A percentile compares a stretch with the other conserved stretches of the same genome.
phyloP scores from a whole-genome alignment of 2,888 invertebrate species.

The Diarsia rubi region DNA sequence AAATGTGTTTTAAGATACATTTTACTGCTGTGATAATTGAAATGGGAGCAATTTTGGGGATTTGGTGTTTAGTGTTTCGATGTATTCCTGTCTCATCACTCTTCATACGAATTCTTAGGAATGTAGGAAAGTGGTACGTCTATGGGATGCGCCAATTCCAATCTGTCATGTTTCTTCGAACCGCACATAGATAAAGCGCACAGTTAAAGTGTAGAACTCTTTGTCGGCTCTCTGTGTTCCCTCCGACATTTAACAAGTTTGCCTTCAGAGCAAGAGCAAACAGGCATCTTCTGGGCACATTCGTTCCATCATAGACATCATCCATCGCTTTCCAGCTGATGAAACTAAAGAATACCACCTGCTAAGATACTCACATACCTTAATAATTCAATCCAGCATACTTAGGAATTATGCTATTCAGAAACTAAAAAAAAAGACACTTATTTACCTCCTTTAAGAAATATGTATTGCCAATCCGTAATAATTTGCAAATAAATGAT shows the following conservation, averaged over 20 bases:
- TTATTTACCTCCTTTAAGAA: neutral
- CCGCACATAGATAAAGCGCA: too few species aligned
- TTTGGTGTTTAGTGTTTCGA: neutral
- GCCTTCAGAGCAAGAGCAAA: too few species aligned
- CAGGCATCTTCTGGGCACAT: too few species aligned
- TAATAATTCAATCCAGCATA: neutral
- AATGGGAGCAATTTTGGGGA: conserved; percentile 29
- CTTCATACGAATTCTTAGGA: neutral
- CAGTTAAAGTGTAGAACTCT: too few species aligned
- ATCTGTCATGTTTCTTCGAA: neutral
- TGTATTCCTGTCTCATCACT: conserved; percentile 27
- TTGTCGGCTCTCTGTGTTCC: too few species aligned
- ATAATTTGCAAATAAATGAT: conserved; percentile 33
- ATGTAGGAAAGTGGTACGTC: neutral
- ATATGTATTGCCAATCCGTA: neutral
- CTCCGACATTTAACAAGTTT: too few species aligned
- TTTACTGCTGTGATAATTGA: conserved; percentile 50
- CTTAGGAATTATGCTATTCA: neutral
- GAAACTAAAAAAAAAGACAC: neutral
- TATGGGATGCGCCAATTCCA: neutral
- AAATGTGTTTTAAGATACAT: conserved; percentile 52
- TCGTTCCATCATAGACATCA: too few species aligned
- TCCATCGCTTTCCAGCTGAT: too few species aligned
- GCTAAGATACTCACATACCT: neutral
- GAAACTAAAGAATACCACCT: neutral